Evolutionary conservation across 2,888 invertebrate species (phyloP).

Genomic region (Zygaena filipendulae): DNA sequence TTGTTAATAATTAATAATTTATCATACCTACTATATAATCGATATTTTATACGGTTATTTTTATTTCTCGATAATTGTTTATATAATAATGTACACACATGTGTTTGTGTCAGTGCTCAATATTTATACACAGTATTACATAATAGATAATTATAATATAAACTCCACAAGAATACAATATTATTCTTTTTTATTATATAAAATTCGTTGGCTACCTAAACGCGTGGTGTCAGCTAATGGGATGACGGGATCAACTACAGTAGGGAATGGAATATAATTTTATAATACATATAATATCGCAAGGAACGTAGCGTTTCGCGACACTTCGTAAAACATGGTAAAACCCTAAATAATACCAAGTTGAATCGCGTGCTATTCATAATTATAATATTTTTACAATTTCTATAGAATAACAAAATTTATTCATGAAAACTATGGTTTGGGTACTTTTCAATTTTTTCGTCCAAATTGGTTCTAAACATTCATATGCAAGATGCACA

Average conservation of each 20-base stretch:
- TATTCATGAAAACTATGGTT: no score
- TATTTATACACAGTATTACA: no score
- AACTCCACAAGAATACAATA: no score
- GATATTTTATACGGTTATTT: conserved; percentile 32
- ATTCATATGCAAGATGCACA: no score
- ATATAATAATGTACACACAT: conserved; percentile 39
- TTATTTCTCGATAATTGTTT: conserved; percentile 20
- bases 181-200: conserved; percentile 43
- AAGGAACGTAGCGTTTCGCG: conserved; percentile 7
- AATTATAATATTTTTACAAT: no score
- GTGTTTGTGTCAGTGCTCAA: conserved; percentile 61
- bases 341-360: conserved; percentile 5
- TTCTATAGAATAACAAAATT: no score
- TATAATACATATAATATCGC: conserved; percentile 18
- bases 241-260: conserved; percentile 45
- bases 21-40: conserved; percentile 21
- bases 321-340: conserved; percentile 2
- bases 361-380: conserved; percentile 6
- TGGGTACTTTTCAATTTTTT: no score
- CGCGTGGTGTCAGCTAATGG: conserved; percentile 46
- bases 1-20: no score
- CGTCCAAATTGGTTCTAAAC: no score
- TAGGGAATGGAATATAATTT: conserved; percentile 47
- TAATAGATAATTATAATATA: no score
- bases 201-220: conserved; percentile 66